Evolutionary conservation across 2,888 invertebrate species (phyloP).

Genomic region (Tetheella fluctuosa): DNA sequence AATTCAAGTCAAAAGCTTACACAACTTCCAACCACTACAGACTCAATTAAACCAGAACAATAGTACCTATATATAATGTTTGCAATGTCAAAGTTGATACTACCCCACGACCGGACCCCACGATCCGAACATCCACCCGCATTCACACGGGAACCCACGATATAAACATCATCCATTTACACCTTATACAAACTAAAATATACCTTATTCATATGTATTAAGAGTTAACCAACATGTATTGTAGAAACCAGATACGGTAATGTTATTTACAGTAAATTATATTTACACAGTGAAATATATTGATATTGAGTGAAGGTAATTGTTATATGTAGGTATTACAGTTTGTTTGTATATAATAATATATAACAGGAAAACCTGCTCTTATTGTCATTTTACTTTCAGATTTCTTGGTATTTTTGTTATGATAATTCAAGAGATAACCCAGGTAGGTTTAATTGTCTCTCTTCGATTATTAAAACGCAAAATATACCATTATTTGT

Average conservation of each 20-base stretch:
- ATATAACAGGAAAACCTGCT: no score
- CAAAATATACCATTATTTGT: no score
- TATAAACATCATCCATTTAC: constrained; percentile 17
- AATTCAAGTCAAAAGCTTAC: background rate
- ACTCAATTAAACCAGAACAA: constrained; percentile 10
- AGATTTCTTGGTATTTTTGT: no score
- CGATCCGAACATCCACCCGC: constrained; percentile 39
- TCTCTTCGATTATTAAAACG: no score
- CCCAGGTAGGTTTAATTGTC: no score
- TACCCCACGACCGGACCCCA: constrained; percentile 29
- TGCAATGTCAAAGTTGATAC: constrained; percentile 9
- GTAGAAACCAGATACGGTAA: constrained; percentile 46
- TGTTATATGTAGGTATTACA: constrained; percentile 9
- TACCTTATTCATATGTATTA: constrained; percentile 23
- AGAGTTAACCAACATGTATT: background rate
- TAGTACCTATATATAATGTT: constrained; percentile 3
- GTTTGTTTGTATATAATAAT: background rate
- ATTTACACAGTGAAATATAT: constrained; percentile 47
- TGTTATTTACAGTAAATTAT: constrained; percentile 49
- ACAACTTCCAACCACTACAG: background rate
- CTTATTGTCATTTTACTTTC: no score
- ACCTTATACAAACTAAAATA: constrained; percentile 23
- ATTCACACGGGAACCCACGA: constrained; percentile 69
- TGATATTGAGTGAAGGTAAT: constrained; percentile 25
- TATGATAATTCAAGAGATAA: no score